A percentile compares a stretch with the other conserved stretches of the same genome.
These are phyloP conservation scores for Xiphophorus hellerii DNA, from an alignment of 2,113 vertebrate genomes.

Conservation along the genomic window DNA sequence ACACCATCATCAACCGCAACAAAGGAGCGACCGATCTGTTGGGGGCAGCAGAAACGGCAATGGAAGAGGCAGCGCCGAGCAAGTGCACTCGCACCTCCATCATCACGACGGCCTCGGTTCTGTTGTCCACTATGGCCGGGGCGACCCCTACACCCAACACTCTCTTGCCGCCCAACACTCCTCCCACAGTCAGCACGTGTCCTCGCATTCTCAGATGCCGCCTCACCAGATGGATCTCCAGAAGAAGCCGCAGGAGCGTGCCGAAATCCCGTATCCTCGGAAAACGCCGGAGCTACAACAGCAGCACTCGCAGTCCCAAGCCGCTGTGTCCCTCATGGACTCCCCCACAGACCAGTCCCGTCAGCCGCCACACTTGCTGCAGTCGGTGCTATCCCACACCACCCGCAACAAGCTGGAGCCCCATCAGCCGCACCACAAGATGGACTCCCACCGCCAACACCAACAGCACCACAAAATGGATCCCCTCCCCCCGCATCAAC, in stretches of 20 bases:
- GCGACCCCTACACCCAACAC: constrained; percentile 80
- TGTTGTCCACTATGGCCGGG: constrained; percentile 89
- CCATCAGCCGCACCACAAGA: constrained; percentile 68
- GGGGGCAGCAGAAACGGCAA: constrained; percentile 81
- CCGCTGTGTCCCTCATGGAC: constrained; percentile 81
- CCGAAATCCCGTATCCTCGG: constrained; percentile 82
- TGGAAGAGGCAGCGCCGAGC: constrained; percentile 80
- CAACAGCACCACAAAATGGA: constrained; percentile 71
- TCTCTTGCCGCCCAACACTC: constrained; percentile 75
- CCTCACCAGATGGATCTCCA: constrained; percentile 82
- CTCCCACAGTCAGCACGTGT: constrained; percentile 73
- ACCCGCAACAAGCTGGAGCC: constrained; percentile 83
- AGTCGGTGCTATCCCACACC: constrained; percentile 91
- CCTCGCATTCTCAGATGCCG: constrained; percentile 76
- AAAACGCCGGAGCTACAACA: constrained; percentile 81
- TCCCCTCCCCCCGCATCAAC: constrained; percentile 63
- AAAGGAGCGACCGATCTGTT: constrained; percentile 82
- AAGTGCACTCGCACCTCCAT: constrained; percentile 79
- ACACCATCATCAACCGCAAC: constrained; percentile 71
- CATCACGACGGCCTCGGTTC: constrained; percentile 86
- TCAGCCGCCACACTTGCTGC: constrained; percentile 85
- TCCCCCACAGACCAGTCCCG: constrained; percentile 82
- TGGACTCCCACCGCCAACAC: constrained; percentile 63
- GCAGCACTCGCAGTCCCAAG: constrained; percentile 80
- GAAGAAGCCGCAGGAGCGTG: constrained; percentile 81